Evolutionary conservation across 2,113 vertebrate genomes (phyloP).

Genomic region (Physeter macrocephalus): DNA sequence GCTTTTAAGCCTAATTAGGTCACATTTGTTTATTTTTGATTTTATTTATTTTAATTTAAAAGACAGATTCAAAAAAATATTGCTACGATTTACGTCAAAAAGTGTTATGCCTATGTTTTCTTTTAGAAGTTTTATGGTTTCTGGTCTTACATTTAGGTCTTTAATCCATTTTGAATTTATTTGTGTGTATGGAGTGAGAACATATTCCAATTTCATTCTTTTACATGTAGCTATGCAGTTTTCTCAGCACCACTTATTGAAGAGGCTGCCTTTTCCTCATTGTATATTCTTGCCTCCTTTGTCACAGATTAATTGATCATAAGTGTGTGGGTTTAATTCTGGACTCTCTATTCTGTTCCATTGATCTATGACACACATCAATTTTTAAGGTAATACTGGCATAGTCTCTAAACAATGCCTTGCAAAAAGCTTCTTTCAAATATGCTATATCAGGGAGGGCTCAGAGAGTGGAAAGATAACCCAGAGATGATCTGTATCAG

Average conservation of each 20-base stretch:
- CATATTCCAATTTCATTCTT: neutral
- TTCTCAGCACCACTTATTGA: neutral
- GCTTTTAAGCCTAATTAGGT: neutral
- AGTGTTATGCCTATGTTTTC: neutral
- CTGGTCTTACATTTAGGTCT: neutral
- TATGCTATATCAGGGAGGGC: neutral
- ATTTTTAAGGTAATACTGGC: neutral
- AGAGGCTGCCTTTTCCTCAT: neutral
- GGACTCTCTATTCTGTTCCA: neutral
- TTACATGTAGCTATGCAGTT: neutral
- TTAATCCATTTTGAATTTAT: neutral
- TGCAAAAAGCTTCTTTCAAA: neutral
- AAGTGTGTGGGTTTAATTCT: neutral
- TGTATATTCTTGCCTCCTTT: neutral
- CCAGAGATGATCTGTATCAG: neutral
- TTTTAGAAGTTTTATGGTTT: neutral
- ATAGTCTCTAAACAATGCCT: neutral
- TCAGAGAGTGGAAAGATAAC: neutral
- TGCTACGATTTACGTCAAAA: neutral
- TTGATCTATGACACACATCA: neutral
- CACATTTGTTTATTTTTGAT: neutral
- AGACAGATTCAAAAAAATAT: neutral
- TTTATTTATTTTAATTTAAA: neutral
- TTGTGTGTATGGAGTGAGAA: neutral
- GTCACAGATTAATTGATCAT: neutral